Base-by-base conservation (phyloP, 2,113 vertebrate genomes). In the Odontesthes bonariensis region DNA sequence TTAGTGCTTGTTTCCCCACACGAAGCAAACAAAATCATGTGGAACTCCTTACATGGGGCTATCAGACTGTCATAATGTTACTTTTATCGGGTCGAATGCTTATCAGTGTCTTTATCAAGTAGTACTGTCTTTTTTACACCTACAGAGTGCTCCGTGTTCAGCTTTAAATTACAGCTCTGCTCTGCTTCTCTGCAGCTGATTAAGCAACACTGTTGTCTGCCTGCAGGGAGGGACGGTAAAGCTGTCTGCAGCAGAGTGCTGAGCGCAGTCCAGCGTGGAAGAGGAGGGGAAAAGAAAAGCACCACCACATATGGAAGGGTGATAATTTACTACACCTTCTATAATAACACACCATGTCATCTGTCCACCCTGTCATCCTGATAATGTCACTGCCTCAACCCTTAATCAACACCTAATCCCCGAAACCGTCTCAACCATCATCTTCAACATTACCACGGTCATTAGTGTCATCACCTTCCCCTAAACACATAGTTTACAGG, bases 231-330 rank as follows among this genome's bases (percentile, higher is more conserved):
- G 64, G 63, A 81, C 53, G 73, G 67, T 81, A 69, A 86, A 85
- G 84, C 89, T 81, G 88, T 88, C 70, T 81, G 58, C 68, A 76
- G 74, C 72, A 82, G 72, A 85, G 40, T 80, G 89, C 88, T 86
- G 86, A 89, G 84, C 63, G 68, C 51, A 75, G 69, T 53, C 69
- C 61, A 75, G 61, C 52, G 66, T 65, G 69, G 61, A 77, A 75
- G 81, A 8, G 46, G 38, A 81, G 54, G 68, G 47, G 27, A 60
- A 55, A 72, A 75, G 10, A 69, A 61, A 77, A 85, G 87, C 86
- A 83, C 57, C 38, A 44, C 23, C 40, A 67, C 74, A 81, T 52
- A 17, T 74, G 71, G 73, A 76, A 82, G 46, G 79, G 84, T 83
- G 77, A 84, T 86, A 49, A 85, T 81, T 88, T 88, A 86, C 77